Evolutionary conservation across 2,888 invertebrate species (phyloP), one percentile per base, ranked within the genome.

Genomic region (Leptopilina myrica): DNA sequence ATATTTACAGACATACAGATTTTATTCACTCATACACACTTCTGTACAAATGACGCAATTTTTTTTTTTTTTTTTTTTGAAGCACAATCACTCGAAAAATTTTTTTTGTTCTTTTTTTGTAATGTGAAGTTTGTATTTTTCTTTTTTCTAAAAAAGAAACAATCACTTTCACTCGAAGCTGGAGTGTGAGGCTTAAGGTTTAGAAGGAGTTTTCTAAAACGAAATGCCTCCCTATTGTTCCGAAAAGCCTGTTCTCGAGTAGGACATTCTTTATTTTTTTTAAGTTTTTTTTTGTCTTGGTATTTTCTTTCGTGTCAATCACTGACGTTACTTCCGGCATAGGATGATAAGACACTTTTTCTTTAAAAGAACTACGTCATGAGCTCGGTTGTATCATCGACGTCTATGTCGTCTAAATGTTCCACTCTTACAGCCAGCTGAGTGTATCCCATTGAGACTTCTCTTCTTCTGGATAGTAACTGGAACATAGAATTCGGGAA

Each of bases 401-500:
- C 88, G 64, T 91, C 91, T 14, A 83, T 84, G n/a, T 91, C 92
- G 64, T 91, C 91, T 26, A 89, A 84, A 15, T 89, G 90, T 77
- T 92, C 92, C 80, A 89, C 86, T 76, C 87, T 87, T 64, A 91
- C 88, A 14, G 91, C 87, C 64, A 91, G 83, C 76, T 91, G 90
- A 67, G 90, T 91, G 83, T 91, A 91, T 43, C 91, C 91, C 86
- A 90, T 88, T 49, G 88, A 84, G 12, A 85, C 85, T 79, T 90
- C 89, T 78, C 88, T 88, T 83, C 90, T 87, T 65, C 88, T 88
- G 15, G 91, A 90, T 79, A 90, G 86, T 12, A 90, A 86, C 91
- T 91, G 80, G 43, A 43, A 43, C 43, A 43, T 43, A 43, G 0
- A 3, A 26, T 26, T 26, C 26, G 3, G 43, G 43, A 43, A 7